A percentile compares a stretch with the other conserved stretches of the same genome.
These are phyloP conservation scores for Neogale vison DNA, from an alignment of 2,113 vertebrate genomes.

Conservation along the genomic window DNA sequence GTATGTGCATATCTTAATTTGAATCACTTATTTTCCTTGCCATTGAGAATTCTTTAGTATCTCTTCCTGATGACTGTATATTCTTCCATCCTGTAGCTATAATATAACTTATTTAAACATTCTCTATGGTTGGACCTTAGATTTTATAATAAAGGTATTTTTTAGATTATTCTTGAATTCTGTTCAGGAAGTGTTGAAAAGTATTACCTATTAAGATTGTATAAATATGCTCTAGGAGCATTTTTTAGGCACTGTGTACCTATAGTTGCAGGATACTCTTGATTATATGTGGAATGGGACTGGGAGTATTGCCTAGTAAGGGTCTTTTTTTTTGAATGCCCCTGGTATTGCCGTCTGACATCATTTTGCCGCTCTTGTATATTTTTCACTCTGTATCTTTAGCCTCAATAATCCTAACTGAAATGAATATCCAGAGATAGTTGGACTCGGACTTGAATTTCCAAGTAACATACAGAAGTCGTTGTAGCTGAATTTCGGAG, in stretches of 20 bases:
- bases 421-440: background rate
- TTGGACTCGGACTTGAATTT: background rate
- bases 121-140: background rate
- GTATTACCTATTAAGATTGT: background rate
- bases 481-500: background rate
- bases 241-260: background rate
- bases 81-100: background rate
- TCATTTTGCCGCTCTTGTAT: background rate
- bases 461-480: background rate
- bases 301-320: background rate
- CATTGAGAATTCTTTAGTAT: background rate
- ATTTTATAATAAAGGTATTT: background rate
- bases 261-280: background rate
- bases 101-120: background rate
- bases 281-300: background rate
- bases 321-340: background rate
- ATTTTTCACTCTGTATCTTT: background rate
- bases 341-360: background rate
- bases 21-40: background rate
- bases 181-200: background rate
- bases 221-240: background rate
- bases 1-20: background rate
- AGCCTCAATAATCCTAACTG: background rate
- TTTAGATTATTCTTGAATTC: background rate
- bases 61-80: background rate